phyloP scores from a whole-genome alignment of 2,797 vertebrate species.

The Centroberyx gerrardi region DNA sequence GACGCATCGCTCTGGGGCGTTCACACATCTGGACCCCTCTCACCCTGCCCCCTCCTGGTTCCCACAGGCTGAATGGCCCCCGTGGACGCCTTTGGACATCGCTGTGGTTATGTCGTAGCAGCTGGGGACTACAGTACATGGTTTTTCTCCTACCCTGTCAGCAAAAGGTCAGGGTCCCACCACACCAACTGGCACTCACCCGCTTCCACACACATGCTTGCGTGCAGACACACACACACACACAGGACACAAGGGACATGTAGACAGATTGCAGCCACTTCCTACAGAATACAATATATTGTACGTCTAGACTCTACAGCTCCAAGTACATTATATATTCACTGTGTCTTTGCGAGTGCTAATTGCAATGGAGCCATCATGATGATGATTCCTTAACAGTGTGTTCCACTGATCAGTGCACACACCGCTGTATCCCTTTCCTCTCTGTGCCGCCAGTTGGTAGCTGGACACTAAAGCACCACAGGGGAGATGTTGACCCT shows the following conservation, averaged over 20 bases:
- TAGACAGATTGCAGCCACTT: slow-evolving; percentile 18
- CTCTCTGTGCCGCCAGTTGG: slow-evolving; percentile 43
- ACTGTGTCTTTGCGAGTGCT: slow-evolving; percentile 24
- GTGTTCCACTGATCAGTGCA: background rate
- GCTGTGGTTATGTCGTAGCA: slow-evolving; percentile 71
- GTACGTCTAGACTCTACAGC: background rate
- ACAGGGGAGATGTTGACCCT: slow-evolving; percentile 81
- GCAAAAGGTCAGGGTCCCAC: slow-evolving; percentile 78
- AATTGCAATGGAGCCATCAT: slow-evolving; percentile 30
- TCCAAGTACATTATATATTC: slow-evolving; percentile 30
- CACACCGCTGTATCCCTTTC: slow-evolving; percentile 11
- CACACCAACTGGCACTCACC: slow-evolving; percentile 51
- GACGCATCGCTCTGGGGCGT: slow-evolving; percentile 76
- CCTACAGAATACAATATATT: slow-evolving; percentile 11
- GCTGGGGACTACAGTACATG: slow-evolving; percentile 75
- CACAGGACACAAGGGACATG: slow-evolving; percentile 8
- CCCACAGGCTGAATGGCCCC: slow-evolving; percentile 77
- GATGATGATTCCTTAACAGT: slow-evolving; percentile 5
- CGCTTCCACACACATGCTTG: slow-evolving; percentile 23
- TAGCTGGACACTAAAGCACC: slow-evolving; percentile 69
- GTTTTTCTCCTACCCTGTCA: slow-evolving; percentile 74
- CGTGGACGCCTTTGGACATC: slow-evolving; percentile 71
- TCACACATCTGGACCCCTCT: slow-evolving; percentile 82
- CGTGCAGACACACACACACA: slow-evolving; percentile 2
- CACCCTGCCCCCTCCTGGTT: slow-evolving; percentile 70